These are phyloP conservation scores for Trichogramma pretiosum DNA, from an alignment of 1,140 invertebrate genomes.

Conservation along the genomic window DNA sequence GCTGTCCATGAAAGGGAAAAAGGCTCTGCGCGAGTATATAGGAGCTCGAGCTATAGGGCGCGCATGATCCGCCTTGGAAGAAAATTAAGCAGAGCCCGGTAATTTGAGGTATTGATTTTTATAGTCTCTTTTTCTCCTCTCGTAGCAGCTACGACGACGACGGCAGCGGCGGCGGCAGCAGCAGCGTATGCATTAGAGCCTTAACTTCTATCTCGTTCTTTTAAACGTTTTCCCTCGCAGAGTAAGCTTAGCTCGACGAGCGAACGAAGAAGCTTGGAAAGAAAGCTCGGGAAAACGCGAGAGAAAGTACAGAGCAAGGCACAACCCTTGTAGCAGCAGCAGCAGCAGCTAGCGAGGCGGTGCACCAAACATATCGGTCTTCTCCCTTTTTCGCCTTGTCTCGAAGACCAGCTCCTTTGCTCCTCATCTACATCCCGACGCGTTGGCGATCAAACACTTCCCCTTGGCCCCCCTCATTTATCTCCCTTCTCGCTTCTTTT, in stretches of 20 bases:
- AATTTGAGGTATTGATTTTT: slow-evolving; percentile 50
- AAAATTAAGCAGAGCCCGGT: slow-evolving; percentile 48
- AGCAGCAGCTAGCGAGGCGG: no score
- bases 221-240: neutral
- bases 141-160: neutral
- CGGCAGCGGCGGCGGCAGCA: neutral
- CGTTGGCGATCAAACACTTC: slow-evolving; percentile 34
- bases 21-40: neutral
- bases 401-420: slow-evolving; percentile 29
- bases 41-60: slow-evolving; percentile 6
- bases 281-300: no score
- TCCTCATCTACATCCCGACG: no score
- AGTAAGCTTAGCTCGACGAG: slow-evolving; percentile 12
- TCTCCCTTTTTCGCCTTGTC: slow-evolving; percentile 27
- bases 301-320: no score
- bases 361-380: no score
- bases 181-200: slow-evolving; percentile 43
- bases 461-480: no score
- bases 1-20: no score
- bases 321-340: no score
- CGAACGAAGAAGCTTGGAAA: no score
- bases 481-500: no score
- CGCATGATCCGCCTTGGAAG: slow-evolving; percentile 32
- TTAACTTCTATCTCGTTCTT: slow-evolving; percentile 12
- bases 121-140: slow-evolving; percentile 39